Percentiles rank a stretch among this genome's conserved stretches.
Evolutionary conservation across 2,113 vertebrate genomes (phyloP).

Genomic region (Pygathrix nemaeus): DNA sequence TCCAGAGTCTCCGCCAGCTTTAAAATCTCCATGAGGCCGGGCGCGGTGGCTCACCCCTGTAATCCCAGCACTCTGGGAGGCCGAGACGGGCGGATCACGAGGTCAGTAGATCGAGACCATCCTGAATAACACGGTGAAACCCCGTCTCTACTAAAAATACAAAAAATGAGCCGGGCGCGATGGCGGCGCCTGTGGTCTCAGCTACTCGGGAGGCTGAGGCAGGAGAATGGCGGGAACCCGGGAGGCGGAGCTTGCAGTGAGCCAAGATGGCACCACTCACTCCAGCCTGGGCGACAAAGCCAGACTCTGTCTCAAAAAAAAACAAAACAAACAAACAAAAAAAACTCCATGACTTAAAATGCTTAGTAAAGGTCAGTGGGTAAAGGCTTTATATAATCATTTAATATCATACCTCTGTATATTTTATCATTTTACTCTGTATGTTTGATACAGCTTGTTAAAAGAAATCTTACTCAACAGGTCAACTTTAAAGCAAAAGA

Average conservation of each 20-base stretch:
- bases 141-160: too few species aligned
- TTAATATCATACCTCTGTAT: background rate
- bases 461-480: background rate
- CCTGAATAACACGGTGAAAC: too few species aligned
- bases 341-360: background rate
- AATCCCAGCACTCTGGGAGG: too few species aligned
- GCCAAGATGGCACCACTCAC: accelerated
- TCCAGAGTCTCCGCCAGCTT: background rate
- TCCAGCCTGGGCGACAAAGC: too few species aligned
- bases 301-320: too few species aligned
- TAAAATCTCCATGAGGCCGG: background rate
- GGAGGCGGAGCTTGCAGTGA: too few species aligned
- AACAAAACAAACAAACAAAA: accelerated
- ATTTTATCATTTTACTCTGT: background rate
- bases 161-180: accelerated
- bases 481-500: background rate
- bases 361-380: background rate
- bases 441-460: background rate
- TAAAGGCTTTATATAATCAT: background rate
- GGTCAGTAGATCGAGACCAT: too few species aligned
- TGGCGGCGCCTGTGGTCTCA: too few species aligned
- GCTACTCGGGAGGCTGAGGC: too few species aligned
- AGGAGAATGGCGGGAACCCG: too few species aligned
- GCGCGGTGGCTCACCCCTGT: too few species aligned
- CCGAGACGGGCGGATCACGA: too few species aligned